Evolutionary conservation across 2,797 vertebrate genomes (phyloP).

Genomic region (Esox masquinongy): DNA sequence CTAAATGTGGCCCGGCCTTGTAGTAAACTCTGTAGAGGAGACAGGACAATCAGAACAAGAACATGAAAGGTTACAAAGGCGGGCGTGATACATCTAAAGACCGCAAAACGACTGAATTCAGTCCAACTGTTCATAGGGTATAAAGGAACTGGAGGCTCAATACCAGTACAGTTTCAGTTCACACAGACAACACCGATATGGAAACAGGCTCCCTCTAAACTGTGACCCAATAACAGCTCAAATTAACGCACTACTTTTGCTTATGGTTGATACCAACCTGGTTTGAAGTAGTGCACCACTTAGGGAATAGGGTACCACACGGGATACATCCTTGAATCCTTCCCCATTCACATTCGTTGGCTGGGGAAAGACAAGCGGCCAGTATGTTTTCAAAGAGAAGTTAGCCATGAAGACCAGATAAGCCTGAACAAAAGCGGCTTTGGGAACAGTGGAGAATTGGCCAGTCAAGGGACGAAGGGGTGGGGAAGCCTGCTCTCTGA

Average conservation of each 20-base stretch:
- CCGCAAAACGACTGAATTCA: slow-evolving; percentile 1
- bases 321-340: neutral
- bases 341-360: slow-evolving; percentile 1
- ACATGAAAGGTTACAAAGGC: slow-evolving; percentile 1
- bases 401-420: slow-evolving; percentile 47
- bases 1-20: neutral
- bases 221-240: neutral
- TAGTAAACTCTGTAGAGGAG: neutral
- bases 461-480: slow-evolving; percentile 1
- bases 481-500: neutral
- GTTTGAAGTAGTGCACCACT: neutral
- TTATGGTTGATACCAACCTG: neutral
- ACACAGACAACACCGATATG: neutral
- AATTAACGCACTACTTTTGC: neutral
- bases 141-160: neutral
- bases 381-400: slow-evolving; percentile 48
- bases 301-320: neutral
- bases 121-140: neutral
- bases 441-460: slow-evolving; percentile 21
- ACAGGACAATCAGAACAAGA: neutral
- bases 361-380: slow-evolving; percentile 21
- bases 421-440: slow-evolving; percentile 38
- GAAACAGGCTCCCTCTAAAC: neutral
- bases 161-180: neutral
- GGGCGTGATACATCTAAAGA: neutral